Evolutionary conservation across 2,888 invertebrate species (phyloP).

Genomic region (Acanthococcus lagerstroemiae): DNA sequence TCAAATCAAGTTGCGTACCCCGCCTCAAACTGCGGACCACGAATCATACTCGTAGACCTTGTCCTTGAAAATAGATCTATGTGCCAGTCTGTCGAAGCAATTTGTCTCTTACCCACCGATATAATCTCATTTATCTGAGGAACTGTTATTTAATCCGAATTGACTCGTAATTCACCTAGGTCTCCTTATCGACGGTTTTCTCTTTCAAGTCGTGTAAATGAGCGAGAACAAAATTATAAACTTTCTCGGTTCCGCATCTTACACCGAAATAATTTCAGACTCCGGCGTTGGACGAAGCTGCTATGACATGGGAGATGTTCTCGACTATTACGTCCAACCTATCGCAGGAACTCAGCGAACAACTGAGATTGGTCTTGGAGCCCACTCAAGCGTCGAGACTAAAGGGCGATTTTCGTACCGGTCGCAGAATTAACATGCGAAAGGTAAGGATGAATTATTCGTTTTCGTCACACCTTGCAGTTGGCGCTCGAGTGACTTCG

Average conservation of each 20-base stretch:
- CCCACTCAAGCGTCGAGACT: slow-evolving; percentile 86
- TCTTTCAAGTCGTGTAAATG: neutral
- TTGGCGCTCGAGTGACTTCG: neutral
- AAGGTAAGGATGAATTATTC: slow-evolving; percentile 51
- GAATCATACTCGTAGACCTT: too few relatives aligned
- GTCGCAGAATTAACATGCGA: slow-evolving; percentile 95
- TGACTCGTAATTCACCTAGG: too few relatives aligned
- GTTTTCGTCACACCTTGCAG: neutral
- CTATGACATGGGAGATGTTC: slow-evolving; percentile 52
- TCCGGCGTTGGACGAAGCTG: slow-evolving; percentile 43
- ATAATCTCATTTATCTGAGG: too few relatives aligned
- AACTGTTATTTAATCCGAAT: too few relatives aligned
- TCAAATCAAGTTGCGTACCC: too few relatives aligned
- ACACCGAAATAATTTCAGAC: slow-evolving; percentile 40
- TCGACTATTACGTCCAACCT: slow-evolving; percentile 51
- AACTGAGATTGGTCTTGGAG: slow-evolving; percentile 84
- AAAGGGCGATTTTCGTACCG: slow-evolving; percentile 83
- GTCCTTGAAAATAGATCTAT: too few relatives aligned
- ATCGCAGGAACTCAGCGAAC: slow-evolving; percentile 82
- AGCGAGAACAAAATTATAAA: too few relatives aligned
- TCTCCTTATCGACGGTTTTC: neutral
- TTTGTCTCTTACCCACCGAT: too few relatives aligned
- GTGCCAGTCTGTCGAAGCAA: too few relatives aligned
- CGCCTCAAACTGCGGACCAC: too few relatives aligned
- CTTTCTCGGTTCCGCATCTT: slow-evolving; percentile 32